Percentiles rank a stretch among this genome's conserved stretches.
Conservation (phyloP, 2,797 vertebrate genomes). For the Trachops cirrhosus region DNA sequence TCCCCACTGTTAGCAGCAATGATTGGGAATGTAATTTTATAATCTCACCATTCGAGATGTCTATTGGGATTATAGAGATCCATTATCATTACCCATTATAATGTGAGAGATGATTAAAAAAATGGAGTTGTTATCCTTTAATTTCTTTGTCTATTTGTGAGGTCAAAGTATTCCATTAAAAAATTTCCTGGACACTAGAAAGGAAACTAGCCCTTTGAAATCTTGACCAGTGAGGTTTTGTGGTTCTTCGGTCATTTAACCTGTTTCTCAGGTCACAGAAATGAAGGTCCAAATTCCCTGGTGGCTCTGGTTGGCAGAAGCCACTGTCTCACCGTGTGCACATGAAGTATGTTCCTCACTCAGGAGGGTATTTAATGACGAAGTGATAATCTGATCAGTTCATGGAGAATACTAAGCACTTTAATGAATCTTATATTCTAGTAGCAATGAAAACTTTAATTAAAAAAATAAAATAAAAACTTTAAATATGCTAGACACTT, state of each 20-base stretch:
- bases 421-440: not conserved
- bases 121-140: not conserved
- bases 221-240: not conserved
- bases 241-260: not conserved
- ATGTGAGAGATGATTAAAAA: not conserved
- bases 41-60: not conserved
- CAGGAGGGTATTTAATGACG: not conserved
- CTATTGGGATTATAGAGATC: not conserved
- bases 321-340: not conserved
- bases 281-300: not conserved
- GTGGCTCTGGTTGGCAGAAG: not conserved
- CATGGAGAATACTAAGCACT: not conserved
- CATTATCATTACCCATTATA: not conserved
- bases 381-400: not conserved
- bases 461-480: not conserved
- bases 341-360: not conserved
- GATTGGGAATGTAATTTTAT: not conserved
- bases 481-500: not conserved
- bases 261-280: not conserved
- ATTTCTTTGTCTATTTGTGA: not conserved
- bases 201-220: not conserved
- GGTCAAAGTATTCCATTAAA: not conserved
- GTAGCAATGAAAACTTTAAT: not conserved
- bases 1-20: not conserved
- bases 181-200: not conserved